These are phyloP conservation scores for Diachasma alloeum DNA, from an alignment of 1,140 invertebrate species.

Conservation along the genomic window DNA sequence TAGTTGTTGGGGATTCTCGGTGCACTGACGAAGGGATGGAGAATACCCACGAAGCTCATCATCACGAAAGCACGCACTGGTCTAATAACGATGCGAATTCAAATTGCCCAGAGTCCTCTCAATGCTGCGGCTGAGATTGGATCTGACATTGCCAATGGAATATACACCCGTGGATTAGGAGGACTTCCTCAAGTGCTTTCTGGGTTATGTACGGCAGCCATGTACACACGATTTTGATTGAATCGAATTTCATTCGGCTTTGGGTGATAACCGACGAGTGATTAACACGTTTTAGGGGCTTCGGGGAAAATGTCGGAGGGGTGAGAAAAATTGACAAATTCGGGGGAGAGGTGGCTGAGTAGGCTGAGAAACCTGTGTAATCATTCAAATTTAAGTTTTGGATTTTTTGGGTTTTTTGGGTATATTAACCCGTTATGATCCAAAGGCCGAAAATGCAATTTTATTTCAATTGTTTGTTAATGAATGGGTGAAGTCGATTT, in stretches of 20 bases:
- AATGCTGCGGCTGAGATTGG: not conserved
- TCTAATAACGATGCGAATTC: slow-evolving; percentile 5
- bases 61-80: slow-evolving; percentile 1
- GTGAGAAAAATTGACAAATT: too few relatives aligned
- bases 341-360: too few relatives aligned
- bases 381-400: too few relatives aligned
- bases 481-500: too few relatives aligned
- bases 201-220: not conserved
- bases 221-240: not conserved
- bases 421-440: too few relatives aligned
- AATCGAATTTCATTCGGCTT: not conserved
- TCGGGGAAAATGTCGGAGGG: too few relatives aligned
- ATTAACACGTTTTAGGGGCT: too few relatives aligned
- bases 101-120: slow-evolving; percentile 2
- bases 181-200: not conserved
- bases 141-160: slow-evolving; percentile 1
- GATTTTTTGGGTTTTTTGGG: too few relatives aligned
- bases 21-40: not conserved
- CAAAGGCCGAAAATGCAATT: too few relatives aligned
- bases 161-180: not conserved
- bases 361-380: too few relatives aligned
- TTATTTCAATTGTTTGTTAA: too few relatives aligned
- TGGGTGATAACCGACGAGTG: too few relatives aligned
- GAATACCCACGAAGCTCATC: slow-evolving; percentile 2
- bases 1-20: not conserved